phyloP scores from a whole-genome alignment of 2,113 vertebrate species.

The Budorcas taxicolor region DNA sequence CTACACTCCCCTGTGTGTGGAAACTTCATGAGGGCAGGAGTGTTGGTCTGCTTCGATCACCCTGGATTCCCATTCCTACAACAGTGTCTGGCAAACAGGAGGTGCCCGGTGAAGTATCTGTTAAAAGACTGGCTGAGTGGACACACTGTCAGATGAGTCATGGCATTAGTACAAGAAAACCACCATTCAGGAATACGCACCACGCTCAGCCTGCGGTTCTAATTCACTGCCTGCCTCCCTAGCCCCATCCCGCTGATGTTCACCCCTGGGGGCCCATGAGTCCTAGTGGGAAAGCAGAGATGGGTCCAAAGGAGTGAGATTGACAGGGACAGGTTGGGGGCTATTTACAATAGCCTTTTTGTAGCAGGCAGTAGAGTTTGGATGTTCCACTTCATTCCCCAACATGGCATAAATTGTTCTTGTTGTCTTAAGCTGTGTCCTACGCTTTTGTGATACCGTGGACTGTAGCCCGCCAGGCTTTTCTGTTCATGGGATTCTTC shows the following conservation, averaged over 20 bases:
- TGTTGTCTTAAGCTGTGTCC: background rate
- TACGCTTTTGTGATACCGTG: background rate
- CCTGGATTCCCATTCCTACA: background rate
- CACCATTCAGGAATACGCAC: fast-evolving
- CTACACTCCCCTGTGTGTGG: fast-evolving
- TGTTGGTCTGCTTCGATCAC: background rate
- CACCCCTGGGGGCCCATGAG: fast-evolving
- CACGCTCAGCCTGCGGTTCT: fast-evolving
- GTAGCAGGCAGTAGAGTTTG: background rate
- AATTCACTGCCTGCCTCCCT: background rate
- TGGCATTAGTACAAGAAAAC: fast-evolving
- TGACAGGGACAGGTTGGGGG: background rate
- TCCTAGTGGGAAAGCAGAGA: background rate
- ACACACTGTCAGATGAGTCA: fast-evolving
- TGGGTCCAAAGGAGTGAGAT: fast-evolving
- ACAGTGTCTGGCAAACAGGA: background rate
- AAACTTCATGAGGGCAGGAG: background rate
- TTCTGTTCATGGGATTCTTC: background rate
- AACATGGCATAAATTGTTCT: background rate
- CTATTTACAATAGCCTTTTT: background rate
- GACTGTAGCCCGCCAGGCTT: background rate
- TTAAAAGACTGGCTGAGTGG: background rate
- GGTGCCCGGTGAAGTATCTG: fast-evolving
- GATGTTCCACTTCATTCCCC: background rate
- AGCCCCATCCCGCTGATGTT: fast-evolving